Base-by-base conservation (phyloP, 1,140 invertebrate species). In the Thaumetopoea pityocampa region DNA sequence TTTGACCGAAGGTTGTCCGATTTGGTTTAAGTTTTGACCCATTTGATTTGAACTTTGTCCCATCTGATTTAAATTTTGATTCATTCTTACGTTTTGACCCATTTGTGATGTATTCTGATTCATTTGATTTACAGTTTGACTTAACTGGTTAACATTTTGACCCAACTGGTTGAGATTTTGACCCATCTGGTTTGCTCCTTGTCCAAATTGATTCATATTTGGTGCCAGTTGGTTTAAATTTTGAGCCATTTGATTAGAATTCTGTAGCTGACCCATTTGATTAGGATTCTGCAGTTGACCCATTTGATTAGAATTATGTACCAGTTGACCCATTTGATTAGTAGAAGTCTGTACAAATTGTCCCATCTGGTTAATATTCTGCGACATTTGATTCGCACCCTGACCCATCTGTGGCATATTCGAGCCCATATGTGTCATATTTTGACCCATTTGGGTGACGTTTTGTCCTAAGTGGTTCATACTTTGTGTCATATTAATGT, bases 1-100 rank as follows among this genome's bases (percentile, higher is more conserved):
- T 18, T 70, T 65, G 36, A 54, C 55, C 10, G 62, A 36, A 26
- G 45, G 53, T 28, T 49, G 54, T 2, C 43, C 38, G 42, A 67
- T 59, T 30, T 67, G 68, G 18, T 71, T 69, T 4, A 55, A 35
- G 22, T 65, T 64, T 36, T 79, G 74, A 61, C 65, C 8, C 45
- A 56, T 46, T 24, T 65, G 63, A 22, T 59, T 63, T 0, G 60
- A 30, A 15, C 42, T 60, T 14, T 58, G 58, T n/a, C 51, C 36
- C 38, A 65, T 51, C 49, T 62, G 59, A 23, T 55, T 61, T 32
- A 61, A 29, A 22, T 51, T 64, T 40, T 54, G 67, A 3, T 45
- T 36, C 49, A 67, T 37, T 10, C 57, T 56, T 1, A 58, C 23
- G 23, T 59, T 66, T 26, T 67, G 60, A 1, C 45, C 43, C 37